Evolutionary conservation across 92 coral and sea anemone genomes (phyloP), one percentile per base, ranked within the genome.

Genomic region (Epizoanthus stellaris): DNA sequence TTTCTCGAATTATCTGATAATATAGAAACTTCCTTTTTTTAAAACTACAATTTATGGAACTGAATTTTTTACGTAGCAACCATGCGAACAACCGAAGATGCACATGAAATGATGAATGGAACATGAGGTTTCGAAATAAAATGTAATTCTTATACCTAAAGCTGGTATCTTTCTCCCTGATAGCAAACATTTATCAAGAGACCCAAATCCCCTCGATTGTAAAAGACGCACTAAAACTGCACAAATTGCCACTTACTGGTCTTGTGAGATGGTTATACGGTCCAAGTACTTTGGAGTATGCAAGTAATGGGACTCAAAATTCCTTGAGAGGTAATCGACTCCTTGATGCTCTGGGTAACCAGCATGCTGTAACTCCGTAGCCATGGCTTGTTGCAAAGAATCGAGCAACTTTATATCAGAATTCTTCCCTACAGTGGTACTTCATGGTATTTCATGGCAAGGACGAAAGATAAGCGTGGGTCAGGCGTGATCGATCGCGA

Each of bases 311-410:
- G 98, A 95, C 77, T 95, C 95, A 30, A 90, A 93, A 90, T 94
- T 95, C 94, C 89, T 92, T 56, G 98, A 95, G 72, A 95, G 91
- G 74, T 90, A 90, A 89, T 92, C 93, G 10, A 94, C 98, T 10
- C 98, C 98, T 59, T 84, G 91, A 34, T 88, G 92, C 62, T 90
- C 87, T 15, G 92, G 92, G 88, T 92, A 94, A 0, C 80, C 39
- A 30, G 94, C 75, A 8, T 69, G 82, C 66, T 92, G 95, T 4
- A 94, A 53, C 13, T 86, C 91, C 5, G 95, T 88, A 2, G 94
- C 82, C 98, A 92, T 92, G 14, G 19, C 74, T 58, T 36, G 14
- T 9, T 68, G 21, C 25, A 8, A 49, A 64, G 62, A 38, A 34
- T 23, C 47, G 12, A 34, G 4, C 56, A 23, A 8, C 61, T 49